Evolutionary conservation across 2,113 vertebrate species (phyloP), one percentile per base, ranked within the genome.

Genomic region (Diadophis punctatus): DNA sequence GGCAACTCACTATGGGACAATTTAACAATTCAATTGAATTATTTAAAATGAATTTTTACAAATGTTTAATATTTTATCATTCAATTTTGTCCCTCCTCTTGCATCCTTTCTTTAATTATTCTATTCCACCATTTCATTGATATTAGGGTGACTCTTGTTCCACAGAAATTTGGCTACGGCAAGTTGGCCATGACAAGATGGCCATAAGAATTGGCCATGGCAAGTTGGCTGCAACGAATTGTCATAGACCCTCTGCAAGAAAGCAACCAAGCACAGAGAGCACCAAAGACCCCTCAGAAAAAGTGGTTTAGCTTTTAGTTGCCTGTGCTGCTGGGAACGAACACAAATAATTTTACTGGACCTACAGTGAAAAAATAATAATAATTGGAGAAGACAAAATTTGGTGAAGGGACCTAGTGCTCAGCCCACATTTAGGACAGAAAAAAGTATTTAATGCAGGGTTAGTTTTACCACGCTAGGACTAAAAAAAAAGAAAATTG

Each of bases 401-500:
- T 30, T 51, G 91, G 52, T 88, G 86, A 92, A 91, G 52, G 88
- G 0, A 2, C 94, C 91, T 49, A 93, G 93, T 87, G 90, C 11
- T 52, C 89, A 52, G 52, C 74, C 30, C 48, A 90, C 94, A 90
- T 94, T 88, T 92, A 94, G 93, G 95, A 90, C 96, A 91, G 95
- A 96, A 92, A 56, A 68, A 94, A 23, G 87, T 96, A 58, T 88
- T 95, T 53, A 92, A 95, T 96, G 93, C 92, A 63, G 88, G 85
- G n/a, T 86, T 95, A 86, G 89, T 93, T 96, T 96, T 96, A 95
- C 87, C 91, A 95, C 12, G 94, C 80, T 94, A 96, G 93, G 86
- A 1, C 95, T 92, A 94, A 97, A 96, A 97, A 97, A 96, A 97
- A 95, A 97, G 96, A 97, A 97, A 92, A 94, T 95, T 95, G 96